phyloP scores from a whole-genome alignment of 1,140 invertebrate species.

The Tribolium castaneum region DNA sequence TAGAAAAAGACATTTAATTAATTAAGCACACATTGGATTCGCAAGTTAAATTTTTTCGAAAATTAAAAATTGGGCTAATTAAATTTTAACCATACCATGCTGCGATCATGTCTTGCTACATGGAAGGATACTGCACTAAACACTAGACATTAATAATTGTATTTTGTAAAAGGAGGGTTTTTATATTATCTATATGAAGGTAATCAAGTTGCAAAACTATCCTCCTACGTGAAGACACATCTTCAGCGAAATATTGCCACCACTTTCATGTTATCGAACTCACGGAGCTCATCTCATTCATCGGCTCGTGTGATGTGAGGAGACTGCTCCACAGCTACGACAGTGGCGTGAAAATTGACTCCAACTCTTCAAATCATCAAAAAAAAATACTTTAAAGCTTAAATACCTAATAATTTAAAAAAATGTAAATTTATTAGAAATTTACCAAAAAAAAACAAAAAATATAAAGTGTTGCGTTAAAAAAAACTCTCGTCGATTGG shows the following conservation, averaged over 20 bases:
- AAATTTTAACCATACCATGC: not conserved
- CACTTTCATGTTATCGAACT: conserved; percentile 5
- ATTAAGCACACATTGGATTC: too few relatives aligned
- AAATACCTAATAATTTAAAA: too few relatives aligned
- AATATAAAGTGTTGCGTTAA: too few relatives aligned
- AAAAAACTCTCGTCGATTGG: too few relatives aligned
- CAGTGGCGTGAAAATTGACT: too few relatives aligned
- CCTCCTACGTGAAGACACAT: conserved; percentile 24
- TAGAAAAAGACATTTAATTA: not conserved
- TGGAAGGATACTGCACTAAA: not conserved
- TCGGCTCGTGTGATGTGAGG: too few relatives aligned
- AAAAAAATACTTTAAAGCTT: too few relatives aligned
- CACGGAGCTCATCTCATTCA: not conserved
- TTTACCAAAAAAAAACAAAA: too few relatives aligned
- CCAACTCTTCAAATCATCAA: too few relatives aligned
- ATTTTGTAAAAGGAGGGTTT: not conserved
- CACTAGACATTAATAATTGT: conserved; percentile 3
- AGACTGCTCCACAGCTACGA: too few relatives aligned
- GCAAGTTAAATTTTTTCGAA: too few relatives aligned
- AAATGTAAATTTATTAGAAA: too few relatives aligned
- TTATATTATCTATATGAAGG: conserved; percentile 37
- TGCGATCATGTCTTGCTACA: not conserved
- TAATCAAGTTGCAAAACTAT: conserved; percentile 35
- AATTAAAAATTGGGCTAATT: not conserved
- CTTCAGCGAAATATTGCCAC: conserved; percentile 10